Evolutionary conservation across 2,113 vertebrate species (phyloP).

Genomic region (Mus spicilegus): DNA sequence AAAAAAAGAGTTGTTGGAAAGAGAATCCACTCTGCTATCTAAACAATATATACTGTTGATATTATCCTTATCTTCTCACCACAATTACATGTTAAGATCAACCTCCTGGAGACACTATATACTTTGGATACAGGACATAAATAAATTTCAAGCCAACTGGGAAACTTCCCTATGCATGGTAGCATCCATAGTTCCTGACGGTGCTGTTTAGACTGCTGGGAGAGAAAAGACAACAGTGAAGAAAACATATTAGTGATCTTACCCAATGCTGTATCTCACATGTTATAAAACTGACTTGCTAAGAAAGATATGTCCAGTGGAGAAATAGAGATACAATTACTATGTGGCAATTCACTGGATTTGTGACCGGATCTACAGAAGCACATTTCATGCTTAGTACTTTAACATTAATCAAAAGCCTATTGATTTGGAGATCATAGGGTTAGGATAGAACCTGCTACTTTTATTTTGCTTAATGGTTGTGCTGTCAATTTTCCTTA

Average conservation of each 20-base stretch:
- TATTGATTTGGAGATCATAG: background rate
- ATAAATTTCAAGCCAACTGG: background rate
- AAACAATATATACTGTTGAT: background rate
- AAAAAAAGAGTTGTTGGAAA: background rate
- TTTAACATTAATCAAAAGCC: background rate
- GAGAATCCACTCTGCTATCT: background rate
- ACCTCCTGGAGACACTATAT: background rate
- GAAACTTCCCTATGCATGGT: background rate
- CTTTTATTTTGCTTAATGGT: background rate
- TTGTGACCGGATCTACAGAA: background rate
- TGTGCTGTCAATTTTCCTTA: background rate
- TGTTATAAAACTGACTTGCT: background rate
- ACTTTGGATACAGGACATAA: background rate
- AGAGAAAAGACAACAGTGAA: background rate
- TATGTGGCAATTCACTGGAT: background rate
- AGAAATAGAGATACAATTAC: background rate
- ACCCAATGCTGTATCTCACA: background rate
- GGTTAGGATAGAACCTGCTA: background rate
- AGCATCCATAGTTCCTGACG: background rate
- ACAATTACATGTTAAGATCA: background rate
- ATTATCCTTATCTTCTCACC: background rate
- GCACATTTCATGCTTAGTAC: background rate
- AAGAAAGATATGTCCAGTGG: background rate
- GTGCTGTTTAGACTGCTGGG: background rate
- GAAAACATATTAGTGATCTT: background rate